Base-by-base conservation (phyloP, 2,888 invertebrate species). In the Perizoma flavofasciatum region DNA sequence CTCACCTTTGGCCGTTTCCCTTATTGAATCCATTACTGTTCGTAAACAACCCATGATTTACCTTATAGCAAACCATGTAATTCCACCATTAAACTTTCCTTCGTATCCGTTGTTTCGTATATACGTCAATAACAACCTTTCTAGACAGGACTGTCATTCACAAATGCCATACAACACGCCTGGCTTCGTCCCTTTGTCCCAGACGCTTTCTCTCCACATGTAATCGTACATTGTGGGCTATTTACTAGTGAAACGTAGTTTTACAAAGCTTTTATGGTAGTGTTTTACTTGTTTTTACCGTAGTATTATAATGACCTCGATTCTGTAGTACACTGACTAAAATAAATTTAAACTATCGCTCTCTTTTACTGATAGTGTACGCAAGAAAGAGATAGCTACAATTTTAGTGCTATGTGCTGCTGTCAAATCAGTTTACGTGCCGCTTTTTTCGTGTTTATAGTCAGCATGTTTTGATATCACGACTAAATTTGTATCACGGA, bases 131-230 rank as follows among this genome's bases (percentile, higher is more conserved):
- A 55, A 3, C 48, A 41, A 43, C 54, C 59, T 47, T 46, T 46
- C 51, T 47, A 50, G 40, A 40, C 45, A 43, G 49, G 37, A 32
- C 61, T 61, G 61, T 61, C 61, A 57, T 53, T 57, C 49, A 49
- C 45, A 59, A 65, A 61, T 65, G 49, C 56, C 65, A 57, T 56
- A 56, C 47, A 50, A 48, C 51, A 59, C 66, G 61, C 63, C 66
- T 64, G 59, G 9, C 43, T 39, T 47, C 46, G 54, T 39, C 55
- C 61, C 65, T 56, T 59, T 59, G 45, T 59, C 54, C 37, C 10
- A 22, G 11, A 37, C 37, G 52, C 57, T 62, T 64, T 66, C 63
- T 52, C 65, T 62, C 52, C 41, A 33, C 49, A 50, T 46, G 57
- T 33, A 22, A 22, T 47, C 10, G 5, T 35, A 46, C 51, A 34